Evolutionary conservation across 2,113 vertebrate species (phyloP), one percentile per base, ranked within the genome.

Genomic region (Psephotus haematonotus): DNA sequence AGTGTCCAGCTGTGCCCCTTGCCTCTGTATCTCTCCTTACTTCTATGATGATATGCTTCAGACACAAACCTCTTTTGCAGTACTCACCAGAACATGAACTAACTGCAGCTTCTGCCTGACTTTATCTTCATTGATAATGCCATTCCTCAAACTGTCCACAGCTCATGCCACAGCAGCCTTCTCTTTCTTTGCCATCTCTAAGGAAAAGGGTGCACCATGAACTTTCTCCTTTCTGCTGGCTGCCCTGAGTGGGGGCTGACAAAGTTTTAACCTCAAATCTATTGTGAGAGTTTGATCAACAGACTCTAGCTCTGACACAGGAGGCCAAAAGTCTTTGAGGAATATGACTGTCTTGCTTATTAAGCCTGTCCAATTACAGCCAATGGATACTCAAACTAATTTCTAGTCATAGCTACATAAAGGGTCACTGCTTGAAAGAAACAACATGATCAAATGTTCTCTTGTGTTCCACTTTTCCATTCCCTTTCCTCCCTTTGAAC

Each of bases 141-240:
- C 10, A 4, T 53, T 57, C 82, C 88, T 19, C 53, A 63, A 67
- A 86, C 65, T 31, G 49, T 43, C 27, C n/a, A 64, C 47, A 13
- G 25, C 39, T 31, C 37, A 69, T 0, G 0, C 37, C 1, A 0
- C 47, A 52, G 53, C 2, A 2, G 14, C 13, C 18, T 78, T 50
- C 20, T 24, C 46, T 78, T 78, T 52, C 33, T n/a, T 69, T 41
- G 41, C 17, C 43, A 52, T 23, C 75, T 17, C 28, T 31, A 13
- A 81, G 53, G 37, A 47, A 39, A 65, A 50, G 18, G 37, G 47
- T n/a, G 20, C 7, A 33, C 20, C 44, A 83, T 2, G 1, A 72
- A 13, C 39, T 27, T 33, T 25, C 46, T 72, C 17, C 27, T 82
- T 47, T 60, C 71, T 77, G 16, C 1, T 77, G 67, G 35, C 33